Conservation (phyloP, 2,113 vertebrate species). For the Diphyllodes magnificus region DNA sequence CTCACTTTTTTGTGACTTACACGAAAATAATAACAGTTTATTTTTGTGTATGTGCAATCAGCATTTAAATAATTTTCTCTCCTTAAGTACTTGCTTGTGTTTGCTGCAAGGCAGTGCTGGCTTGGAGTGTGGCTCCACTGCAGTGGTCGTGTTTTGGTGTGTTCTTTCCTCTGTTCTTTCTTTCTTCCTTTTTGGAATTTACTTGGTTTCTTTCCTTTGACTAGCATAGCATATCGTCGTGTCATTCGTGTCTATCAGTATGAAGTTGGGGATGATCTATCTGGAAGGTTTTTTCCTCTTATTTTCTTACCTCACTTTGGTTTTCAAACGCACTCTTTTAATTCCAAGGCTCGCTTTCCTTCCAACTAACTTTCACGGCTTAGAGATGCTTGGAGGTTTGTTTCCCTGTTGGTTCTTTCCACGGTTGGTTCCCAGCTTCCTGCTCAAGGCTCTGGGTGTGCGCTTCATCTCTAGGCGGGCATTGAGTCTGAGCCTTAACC, state of each 20-base stretch:
- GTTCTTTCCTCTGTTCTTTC: slow-evolving; percentile 36
- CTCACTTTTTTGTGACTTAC: background rate
- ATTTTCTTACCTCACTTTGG: slow-evolving; percentile 78
- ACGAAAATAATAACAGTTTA: background rate
- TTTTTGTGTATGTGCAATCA: background rate
- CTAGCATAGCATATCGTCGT: slow-evolving; percentile 95
- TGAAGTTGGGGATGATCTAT: slow-evolving; percentile 98
- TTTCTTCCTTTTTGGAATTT: slow-evolving; percentile 60
- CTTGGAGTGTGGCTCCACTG: slow-evolving; percentile 31
- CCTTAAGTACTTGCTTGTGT: background rate
- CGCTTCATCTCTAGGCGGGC: background rate
- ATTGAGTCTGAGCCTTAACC: slow-evolving; percentile 35
- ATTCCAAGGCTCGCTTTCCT: slow-evolving; percentile 74
- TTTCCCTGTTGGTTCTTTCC: slow-evolving; percentile 15
- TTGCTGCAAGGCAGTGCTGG: slow-evolving; percentile 19
- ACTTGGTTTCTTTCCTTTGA: slow-evolving; percentile 82
- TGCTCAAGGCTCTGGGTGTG: background rate
- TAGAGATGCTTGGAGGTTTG: slow-evolving; percentile 52
- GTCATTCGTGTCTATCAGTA: slow-evolving; percentile 98
- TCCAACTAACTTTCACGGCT: slow-evolving; percentile 80
- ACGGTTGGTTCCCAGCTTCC: slow-evolving; percentile 35
- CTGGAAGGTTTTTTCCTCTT: slow-evolving; percentile 91
- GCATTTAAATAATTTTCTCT: background rate
- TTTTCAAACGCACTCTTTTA: slow-evolving; percentile 72
- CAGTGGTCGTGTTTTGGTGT: slow-evolving; percentile 18